Evolutionary conservation across 2,113 vertebrate species (phyloP), one percentile per base, ranked within the genome.

Genomic region (Bos javanicus): DNA sequence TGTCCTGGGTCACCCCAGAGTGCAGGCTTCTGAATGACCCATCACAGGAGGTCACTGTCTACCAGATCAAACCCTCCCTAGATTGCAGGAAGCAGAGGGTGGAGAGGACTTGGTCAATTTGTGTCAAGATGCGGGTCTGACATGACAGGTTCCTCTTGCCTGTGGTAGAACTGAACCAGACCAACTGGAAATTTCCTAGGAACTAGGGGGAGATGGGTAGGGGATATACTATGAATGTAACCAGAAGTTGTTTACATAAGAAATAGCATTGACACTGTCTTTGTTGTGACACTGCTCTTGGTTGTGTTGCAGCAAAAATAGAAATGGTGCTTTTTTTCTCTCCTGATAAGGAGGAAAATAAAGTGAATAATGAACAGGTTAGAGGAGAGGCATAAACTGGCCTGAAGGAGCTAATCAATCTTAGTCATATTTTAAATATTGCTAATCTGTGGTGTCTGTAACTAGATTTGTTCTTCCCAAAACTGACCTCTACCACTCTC

Each of bases 11-110:
- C 19, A 12, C 25, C 23, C 2, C 16, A 9, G 59, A 43, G 46
- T 7, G 8, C 16, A 5, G 74, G 54, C 48, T 25, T 86, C 67
- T 4, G 3, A 23, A 6, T 23, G 39, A 39, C 25, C 17, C 2
- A 17, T 78, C 11, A 15, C 6, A 4, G 26, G 33, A 21, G 8
- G 36, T 81, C 46, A 10, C 14, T 33, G n/a, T 25, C n/a, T 19
- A 54, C 25, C 14, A 71, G 12, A 36, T 60, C 4, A 84, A 43
- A 88, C 1, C 1, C 23, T 17, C 2, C 1, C 0, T 17, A n/a
- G 56, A 1, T 8, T 33, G 1, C 16, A 23, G 43, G 36, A 26
- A 59, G 13, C n/a, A 19, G 71, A 52, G 12, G 15, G 1, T 50
- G 43, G 39, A 87, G 76, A 87, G 46, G 52, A 25, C 8, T 13